Evolutionary conservation across 2,888 invertebrate genomes (phyloP).

Genomic region (Sesia bembeciformis): DNA sequence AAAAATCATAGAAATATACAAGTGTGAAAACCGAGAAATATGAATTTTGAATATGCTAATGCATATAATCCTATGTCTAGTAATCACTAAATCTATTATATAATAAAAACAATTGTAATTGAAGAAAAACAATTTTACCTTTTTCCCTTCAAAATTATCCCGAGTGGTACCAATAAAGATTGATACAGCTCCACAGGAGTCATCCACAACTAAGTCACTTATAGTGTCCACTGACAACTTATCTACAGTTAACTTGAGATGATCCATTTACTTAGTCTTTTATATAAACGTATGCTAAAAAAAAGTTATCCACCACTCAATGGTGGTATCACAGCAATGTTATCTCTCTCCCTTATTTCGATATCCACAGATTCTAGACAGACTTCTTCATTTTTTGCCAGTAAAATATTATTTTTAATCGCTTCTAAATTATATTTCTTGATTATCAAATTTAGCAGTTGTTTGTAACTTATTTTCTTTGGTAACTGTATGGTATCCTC

Average conservation of each 20-base stretch:
- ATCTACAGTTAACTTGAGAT: conserved; percentile 78
- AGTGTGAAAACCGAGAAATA: no score
- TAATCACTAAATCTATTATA: no score
- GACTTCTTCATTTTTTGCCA: conserved; percentile 90
- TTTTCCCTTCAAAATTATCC: conserved; percentile 86
- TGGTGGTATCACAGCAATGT: conserved; percentile 94
- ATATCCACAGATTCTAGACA: conserved; percentile 71
- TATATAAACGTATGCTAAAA: conserved; percentile 1
- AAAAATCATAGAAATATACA: no score
- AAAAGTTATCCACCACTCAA: conserved; percentile 87
- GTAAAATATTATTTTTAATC: conserved; percentile 80
- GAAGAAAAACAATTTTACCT: conserved; percentile 50
- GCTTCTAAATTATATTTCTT: conserved; percentile 76
- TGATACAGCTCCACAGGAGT: conserved; percentile 90
- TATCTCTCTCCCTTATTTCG: conserved; percentile 80
- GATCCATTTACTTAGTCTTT: conserved; percentile 73
- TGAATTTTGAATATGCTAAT: no score
- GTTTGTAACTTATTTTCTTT: conserved; percentile 63
- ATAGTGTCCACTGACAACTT: conserved; percentile 80
- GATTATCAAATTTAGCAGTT: conserved; percentile 77
- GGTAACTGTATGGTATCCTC: conserved; percentile 71
- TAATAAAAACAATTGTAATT: conserved; percentile 7
- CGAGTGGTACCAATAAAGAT: conserved; percentile 92
- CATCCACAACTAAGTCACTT: conserved; percentile 77
- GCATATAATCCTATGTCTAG: no score